Evolutionary conservation across 1,140 invertebrate genomes (phyloP).

Genomic region (Euglossa dilemma): DNA sequence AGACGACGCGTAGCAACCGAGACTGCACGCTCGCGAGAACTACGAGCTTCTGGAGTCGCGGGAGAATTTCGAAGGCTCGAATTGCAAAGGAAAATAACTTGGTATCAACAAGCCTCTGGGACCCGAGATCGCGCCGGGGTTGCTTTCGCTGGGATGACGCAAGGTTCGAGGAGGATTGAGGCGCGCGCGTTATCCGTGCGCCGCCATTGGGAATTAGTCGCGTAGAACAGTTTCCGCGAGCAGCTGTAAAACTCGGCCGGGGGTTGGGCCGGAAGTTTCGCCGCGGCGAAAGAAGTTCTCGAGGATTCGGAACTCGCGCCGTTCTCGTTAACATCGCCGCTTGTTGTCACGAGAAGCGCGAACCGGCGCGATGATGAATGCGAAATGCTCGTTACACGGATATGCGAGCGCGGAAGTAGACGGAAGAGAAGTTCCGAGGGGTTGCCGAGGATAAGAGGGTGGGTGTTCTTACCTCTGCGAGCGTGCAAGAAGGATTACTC

Average conservation of each 20-base stretch:
- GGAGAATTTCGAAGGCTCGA: conserved; percentile 53
- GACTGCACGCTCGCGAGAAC: conserved; percentile 39
- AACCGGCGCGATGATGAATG: conserved; percentile 36
- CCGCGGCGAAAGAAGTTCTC: conserved; percentile 40
- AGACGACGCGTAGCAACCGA: not conserved
- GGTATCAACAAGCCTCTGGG: conserved; percentile 59
- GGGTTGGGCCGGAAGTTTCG: conserved; percentile 38
- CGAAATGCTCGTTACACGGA: conserved; percentile 27
- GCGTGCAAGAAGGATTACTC: not conserved
- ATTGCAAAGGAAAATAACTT: conserved; percentile 73
- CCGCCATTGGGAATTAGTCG: conserved; percentile 58
- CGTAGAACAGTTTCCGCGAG: conserved; percentile 54
- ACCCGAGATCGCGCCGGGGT: conserved; percentile 7
- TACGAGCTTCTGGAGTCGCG: not conserved
- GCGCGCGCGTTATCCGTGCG: conserved; percentile 20
- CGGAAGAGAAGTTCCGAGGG: not conserved
- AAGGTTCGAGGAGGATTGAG: not conserved
- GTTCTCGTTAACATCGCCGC: conserved; percentile 40
- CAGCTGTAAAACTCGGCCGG: conserved; percentile 50
- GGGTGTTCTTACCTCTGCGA: not conserved
- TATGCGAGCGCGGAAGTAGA: conserved; percentile 9
- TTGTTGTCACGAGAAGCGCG: conserved; percentile 8
- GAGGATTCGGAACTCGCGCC: conserved; percentile 31
- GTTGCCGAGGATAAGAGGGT: not conserved
- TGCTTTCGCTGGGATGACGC: not conserved